Evolutionary conservation across 1,140 invertebrate genomes (phyloP).

Genomic region (Heliconius hewitsoni): DNA sequence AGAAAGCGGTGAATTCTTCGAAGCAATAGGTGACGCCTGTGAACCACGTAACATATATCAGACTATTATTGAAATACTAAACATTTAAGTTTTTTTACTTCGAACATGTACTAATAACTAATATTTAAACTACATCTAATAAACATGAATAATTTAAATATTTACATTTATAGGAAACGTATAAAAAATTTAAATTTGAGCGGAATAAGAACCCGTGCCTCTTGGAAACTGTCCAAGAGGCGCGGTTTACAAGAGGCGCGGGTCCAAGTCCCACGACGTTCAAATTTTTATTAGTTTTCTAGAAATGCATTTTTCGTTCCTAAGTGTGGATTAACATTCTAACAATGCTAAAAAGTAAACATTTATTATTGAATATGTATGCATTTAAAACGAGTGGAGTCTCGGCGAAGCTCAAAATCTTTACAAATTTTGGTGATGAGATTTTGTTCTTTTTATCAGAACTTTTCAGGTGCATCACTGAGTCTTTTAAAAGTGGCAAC

Average conservation of each 20-base stretch:
- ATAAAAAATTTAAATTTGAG: too few species aligned
- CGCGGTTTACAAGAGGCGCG: too few species aligned
- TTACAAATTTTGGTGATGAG: neutral
- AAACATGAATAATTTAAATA: conserved; percentile 19
- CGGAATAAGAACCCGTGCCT: too few species aligned
- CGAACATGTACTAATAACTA: conserved; percentile 19
- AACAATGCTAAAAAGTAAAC: neutral
- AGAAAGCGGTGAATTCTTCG: neutral
- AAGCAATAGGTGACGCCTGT: neutral
- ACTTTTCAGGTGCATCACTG: neutral
- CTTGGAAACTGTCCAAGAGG: too few species aligned
- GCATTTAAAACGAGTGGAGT: neutral
- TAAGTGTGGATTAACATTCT: too few species aligned
- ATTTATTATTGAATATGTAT: conserved; percentile 23
- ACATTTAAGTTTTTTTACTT: conserved; percentile 27
- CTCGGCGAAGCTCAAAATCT: neutral
- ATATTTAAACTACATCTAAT: conserved; percentile 39
- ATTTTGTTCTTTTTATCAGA: neutral
- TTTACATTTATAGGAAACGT: neutral
- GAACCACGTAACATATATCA: conserved; percentile 20
- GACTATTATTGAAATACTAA: conserved; percentile 27
- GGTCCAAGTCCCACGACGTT: too few species aligned
- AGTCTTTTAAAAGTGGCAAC: neutral
- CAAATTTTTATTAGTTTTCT: too few species aligned
- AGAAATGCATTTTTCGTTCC: too few species aligned